A percentile compares a stretch with the other conserved stretches of the same genome.
Conservation (phyloP, 2,888 invertebrate genomes). For the Clostera curtula region DNA sequence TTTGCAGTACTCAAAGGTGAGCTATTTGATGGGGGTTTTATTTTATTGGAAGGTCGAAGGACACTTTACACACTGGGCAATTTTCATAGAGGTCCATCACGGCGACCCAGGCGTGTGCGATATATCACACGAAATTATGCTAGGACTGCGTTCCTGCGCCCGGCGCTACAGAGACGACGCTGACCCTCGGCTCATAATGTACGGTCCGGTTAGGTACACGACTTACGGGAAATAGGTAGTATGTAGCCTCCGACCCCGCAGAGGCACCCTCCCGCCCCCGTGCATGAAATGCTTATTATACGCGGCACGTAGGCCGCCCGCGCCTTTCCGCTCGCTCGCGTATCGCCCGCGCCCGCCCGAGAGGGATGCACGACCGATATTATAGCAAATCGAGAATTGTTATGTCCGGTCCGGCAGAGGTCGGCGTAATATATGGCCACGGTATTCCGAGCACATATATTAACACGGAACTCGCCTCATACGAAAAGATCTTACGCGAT, state of each 20-base stretch:
- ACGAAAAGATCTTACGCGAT: slow-evolving; percentile 73
- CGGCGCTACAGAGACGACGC: slow-evolving; percentile 67
- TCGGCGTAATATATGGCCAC: slow-evolving; percentile 75
- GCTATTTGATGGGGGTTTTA: slow-evolving; percentile 26
- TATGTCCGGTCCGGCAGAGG: slow-evolving; percentile 76
- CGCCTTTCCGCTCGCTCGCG: slow-evolving; percentile 56
- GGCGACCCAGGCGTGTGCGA: slow-evolving; percentile 53
- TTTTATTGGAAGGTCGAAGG: slow-evolving; percentile 36
- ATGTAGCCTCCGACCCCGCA: slow-evolving; percentile 61
- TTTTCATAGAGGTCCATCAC: slow-evolving; percentile 62
- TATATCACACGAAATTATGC: slow-evolving; percentile 73
- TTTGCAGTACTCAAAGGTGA: slow-evolving; percentile 19
- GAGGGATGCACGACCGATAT: slow-evolving; percentile 67
- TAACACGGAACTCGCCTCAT: slow-evolving; percentile 73
- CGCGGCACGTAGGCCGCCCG: slow-evolving; percentile 71
- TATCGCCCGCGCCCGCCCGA: slow-evolving; percentile 39
- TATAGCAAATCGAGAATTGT: slow-evolving; percentile 77
- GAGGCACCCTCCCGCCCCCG: slow-evolving; percentile 69
- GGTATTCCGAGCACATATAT: slow-evolving; percentile 76
- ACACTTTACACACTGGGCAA: slow-evolving; percentile 36
- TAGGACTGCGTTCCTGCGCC: slow-evolving; percentile 45
- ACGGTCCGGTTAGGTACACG: slow-evolving; percentile 76
- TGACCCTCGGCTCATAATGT: slow-evolving; percentile 76
- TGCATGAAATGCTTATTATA: slow-evolving; percentile 79
- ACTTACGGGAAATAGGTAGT: slow-evolving; percentile 73